Evolutionary conservation across 2,113 vertebrate genomes (phyloP), one percentile per base, ranked within the genome.

Genomic region (Phainopepla nitens): DNA sequence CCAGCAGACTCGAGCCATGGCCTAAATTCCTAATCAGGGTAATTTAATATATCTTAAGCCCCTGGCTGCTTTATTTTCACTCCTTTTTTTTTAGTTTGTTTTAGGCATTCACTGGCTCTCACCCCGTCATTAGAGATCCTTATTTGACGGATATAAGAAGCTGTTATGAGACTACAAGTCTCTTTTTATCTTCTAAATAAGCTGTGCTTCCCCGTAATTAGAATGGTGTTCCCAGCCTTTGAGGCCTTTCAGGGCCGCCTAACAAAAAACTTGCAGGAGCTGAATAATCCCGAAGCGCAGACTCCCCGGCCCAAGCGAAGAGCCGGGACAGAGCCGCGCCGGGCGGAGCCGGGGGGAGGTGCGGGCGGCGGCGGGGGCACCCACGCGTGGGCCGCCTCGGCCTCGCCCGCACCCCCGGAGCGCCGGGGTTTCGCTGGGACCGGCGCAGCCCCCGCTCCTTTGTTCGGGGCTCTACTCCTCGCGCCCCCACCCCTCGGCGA

Each of bases 31-130:
- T 99, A 99, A 99, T 99, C 99, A 99, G 99, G 99, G 99, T 99
- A 99, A 99, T 99, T 99, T 99, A 99, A 99, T 99, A 99, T 99
- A 99, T 99, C 98, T 98, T 98, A 98, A 99, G 98, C 98, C 98
- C 97, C 98, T 97, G 97, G 98, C 97, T 98, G 98, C 98, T 98
- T 98, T 98, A 98, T 98, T 98, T 98, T 98, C 98, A 89, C 98
- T 98, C 97, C 98, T 98, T 98, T 98, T 97, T 97, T 91, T 97
- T 98, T 97, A 99, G 98, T 99, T 99, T 99, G 98, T 99, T 99
- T 99, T 98, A 98, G 98, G 98, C 98, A 98, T 99, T 98, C 98
- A 98, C 97, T 96, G 96, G 97, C 98, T 98, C 98, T 99, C 98
- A 98, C 98, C 97, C 98, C 98, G 95, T 99, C 98, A 98, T 98